Conservation (phyloP, 2,113 vertebrate genomes). For the Ahaetulla prasina region DNA sequence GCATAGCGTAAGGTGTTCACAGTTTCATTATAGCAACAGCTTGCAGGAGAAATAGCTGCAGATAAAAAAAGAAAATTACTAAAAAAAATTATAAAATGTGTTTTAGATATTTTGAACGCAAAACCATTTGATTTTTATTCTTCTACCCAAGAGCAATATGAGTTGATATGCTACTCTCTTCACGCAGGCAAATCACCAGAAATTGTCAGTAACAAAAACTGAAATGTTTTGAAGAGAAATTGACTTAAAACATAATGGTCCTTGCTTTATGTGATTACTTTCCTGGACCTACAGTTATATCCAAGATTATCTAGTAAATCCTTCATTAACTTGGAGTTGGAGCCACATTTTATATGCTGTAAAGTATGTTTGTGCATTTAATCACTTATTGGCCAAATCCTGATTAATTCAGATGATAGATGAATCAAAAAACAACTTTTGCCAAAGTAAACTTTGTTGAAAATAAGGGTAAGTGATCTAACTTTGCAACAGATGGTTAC, state of each 20-base stretch:
- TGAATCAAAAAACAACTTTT: not conserved
- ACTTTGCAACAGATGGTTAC: not conserved
- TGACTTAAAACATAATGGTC: not conserved
- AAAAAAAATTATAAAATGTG: not conserved
- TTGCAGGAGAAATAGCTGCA: slow-evolving; percentile 90
- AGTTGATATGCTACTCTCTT: not conserved
- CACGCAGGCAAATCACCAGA: not conserved
- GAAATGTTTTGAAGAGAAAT: not conserved
- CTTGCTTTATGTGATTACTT: not conserved
- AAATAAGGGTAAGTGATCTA: not conserved
- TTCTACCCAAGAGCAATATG: not conserved
- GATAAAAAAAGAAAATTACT: slow-evolving; percentile 11
- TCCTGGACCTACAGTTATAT: not conserved
- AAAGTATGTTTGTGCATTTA: not conserved
- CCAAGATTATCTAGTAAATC: not conserved
- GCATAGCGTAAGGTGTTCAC: slow-evolving; percentile 96
- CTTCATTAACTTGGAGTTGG: not conserved
- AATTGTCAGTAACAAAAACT: not conserved
- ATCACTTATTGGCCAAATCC: not conserved
- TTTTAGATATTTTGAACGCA: not conserved
- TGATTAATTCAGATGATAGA: not conserved
- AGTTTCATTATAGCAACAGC: slow-evolving; percentile 90
- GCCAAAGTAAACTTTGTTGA: not conserved
- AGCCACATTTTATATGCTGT: not conserved
- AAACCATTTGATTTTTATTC: not conserved